Base-by-base conservation (phyloP, 2,888 invertebrate genomes). In the Euzophera pinguis region DNA sequence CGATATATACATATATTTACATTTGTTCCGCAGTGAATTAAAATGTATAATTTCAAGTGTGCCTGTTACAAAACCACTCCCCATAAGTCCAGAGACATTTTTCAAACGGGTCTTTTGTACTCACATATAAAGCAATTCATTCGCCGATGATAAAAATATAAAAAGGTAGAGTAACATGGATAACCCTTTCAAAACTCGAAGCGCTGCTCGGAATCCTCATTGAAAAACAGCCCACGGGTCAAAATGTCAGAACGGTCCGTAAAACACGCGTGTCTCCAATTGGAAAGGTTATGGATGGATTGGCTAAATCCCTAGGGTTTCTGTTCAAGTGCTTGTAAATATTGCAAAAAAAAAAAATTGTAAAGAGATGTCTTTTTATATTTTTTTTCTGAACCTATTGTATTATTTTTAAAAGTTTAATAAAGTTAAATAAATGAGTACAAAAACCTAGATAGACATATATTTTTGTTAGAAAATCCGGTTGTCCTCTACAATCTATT, bases 171-270 rank as follows among this genome's bases (percentile, higher is more conserved):
- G 75, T 73, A 80, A 65, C 76, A 63, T 67, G 80, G 75, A 78
- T 75, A 78, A 84, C 84, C 84, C 82, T 85, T 85, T 85, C 75
- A 76, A 70, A 61, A 65, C 69, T 78, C 73, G 78, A 78, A 82
- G 76, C 73, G 73, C 62, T 64, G 71, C 70, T 70, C 69, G 66
- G 73, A 74, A 73, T 79, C 69, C 78, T 76, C 79, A 80, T 84
- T 85, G 80, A 84, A 86, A 84, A 80, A 78, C 79, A 74, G 73
- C 68, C 71, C 67, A 64, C 63, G 75, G 79, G 75, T 78, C 76
- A 75, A 77, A 83, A 82, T 75, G 77, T 71, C 75, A 73, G 69
- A 71, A 67, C 65, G 63, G 63, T 67, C 65, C 65, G 70, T 62
- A 67, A 69, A 71, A 71, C 65, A 67, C 68, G 66, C 67, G 67